Evolutionary conservation across 2,797 vertebrate species (phyloP), one percentile per base, ranked within the genome.

Genomic region (Platalea minor): DNA sequence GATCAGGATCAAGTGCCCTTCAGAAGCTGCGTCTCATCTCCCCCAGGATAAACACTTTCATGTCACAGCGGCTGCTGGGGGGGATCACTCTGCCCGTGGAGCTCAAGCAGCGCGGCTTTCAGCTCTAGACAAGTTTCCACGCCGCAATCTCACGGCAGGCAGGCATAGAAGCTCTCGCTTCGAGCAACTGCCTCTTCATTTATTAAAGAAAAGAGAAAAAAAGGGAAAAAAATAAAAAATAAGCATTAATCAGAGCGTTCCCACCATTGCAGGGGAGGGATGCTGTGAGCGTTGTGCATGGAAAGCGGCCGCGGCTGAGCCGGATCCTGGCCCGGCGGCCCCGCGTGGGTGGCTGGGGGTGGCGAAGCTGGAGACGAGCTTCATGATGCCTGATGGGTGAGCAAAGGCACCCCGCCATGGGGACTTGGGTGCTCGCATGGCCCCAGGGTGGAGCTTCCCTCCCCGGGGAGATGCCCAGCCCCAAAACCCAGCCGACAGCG

Each of bases 311-410:
- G 1, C 2, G 4, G 54, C 39, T 54, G 61, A 69, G 72, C 43
- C 14, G 11, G 14, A 70, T 80, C 68, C 59, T 57, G 59, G 39
- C 15, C 60, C 0, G 0, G 50, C 15, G 12, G 70, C n/a, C 33
- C 37, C 0, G 0, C 0, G 0, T 2, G 35, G 45, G 37, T 13
- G 68, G 17, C 0, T 61, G 31, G n/a, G 46, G 24, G 20, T 12
- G 53, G 26, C 3, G 11, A 79, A 29, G 63, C 72, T 45, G 39
- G 46, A 25, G 57, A 56, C 4, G 41, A 78, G 46, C 31, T 43
- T 31, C 37, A 2, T 0, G 33, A 54, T 51, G 74, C 43, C 20
- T 3, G 3, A 16, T 4, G 53, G 61, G 60, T 6, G 65, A 89
- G 33, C 18, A 64, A 35, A 60, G 48, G 19, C 72, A 43, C 23